Percentiles rank a stretch among this genome's conserved stretches.
Conservation (phyloP, 2,888 invertebrate species). For the Mystacides longicornis region DNA sequence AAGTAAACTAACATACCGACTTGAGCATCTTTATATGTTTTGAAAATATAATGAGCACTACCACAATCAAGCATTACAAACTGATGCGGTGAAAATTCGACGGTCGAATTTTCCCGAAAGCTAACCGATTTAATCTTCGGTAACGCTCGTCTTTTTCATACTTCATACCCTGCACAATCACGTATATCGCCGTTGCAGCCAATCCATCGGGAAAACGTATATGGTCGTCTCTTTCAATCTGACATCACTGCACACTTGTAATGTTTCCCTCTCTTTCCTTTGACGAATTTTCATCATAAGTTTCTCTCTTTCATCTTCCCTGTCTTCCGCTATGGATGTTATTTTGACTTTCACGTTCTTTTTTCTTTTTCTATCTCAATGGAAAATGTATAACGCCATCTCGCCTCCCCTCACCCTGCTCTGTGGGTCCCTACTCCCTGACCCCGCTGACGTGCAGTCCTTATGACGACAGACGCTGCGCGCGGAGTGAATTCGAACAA, state of each 20-base stretch:
- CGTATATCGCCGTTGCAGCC: neutral
- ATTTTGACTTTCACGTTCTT: neutral
- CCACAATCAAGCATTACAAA: neutral
- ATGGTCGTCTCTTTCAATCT: neutral
- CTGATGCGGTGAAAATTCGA: constrained; percentile 4
- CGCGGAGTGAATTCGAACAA: constrained; percentile 10
- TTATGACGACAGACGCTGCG: constrained; percentile 21
- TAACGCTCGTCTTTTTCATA: constrained; percentile 12
- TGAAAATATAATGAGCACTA: neutral
- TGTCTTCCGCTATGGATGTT: neutral
- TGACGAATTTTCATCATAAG: neutral
- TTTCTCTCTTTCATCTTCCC: neutral
- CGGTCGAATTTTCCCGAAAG: constrained; percentile 20
- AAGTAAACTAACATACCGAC: neutral
- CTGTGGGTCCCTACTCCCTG: constrained; percentile 3
- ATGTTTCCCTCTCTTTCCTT: constrained; percentile 1
- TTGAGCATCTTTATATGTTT: no score
- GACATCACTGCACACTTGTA: neutral
- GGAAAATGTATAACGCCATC: neutral
- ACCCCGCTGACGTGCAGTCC: constrained; percentile 4
- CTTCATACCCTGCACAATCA: neutral
- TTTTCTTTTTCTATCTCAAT: neutral
- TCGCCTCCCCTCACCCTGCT: constrained; percentile 3
- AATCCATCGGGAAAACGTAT: neutral
- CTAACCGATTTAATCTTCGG: constrained; percentile 21